Evolutionary conservation across 2,888 invertebrate species (phyloP).

Genomic region (Drosophila prostipennis): DNA sequence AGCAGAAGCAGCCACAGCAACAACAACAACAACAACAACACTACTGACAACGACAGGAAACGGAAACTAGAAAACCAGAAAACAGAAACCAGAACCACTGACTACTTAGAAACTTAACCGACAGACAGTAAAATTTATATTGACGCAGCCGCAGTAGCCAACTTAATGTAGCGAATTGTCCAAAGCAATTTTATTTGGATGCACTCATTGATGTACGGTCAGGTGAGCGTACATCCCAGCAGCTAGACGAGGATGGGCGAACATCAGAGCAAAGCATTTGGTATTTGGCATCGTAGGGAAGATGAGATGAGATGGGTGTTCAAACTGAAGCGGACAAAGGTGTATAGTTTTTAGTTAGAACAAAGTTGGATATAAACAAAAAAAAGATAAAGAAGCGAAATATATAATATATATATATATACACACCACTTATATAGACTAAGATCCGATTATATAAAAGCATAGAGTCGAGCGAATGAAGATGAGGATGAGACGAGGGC

Average conservation of each 20-base stretch:
- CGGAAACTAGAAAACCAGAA: neutral
- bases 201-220: conserved; percentile 17
- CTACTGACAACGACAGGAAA: conserved; percentile 8
- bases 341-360: conserved; percentile 77
- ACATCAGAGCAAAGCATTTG: conserved; percentile 33
- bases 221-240: conserved; percentile 15
- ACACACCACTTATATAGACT: conserved; percentile 42
- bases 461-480: conserved; percentile 10
- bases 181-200: conserved; percentile 34
- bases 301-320: conserved; percentile 22
- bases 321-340: conserved; percentile 47
- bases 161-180: conserved; percentile 53
- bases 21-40: conserved; percentile 31
- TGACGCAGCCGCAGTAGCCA: conserved; percentile 52
- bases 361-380: conserved; percentile 61
- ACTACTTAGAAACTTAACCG: conserved; percentile 8
- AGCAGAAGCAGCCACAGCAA: conserved; percentile 39
- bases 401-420: conserved; percentile 25
- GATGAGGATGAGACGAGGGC: neutral
- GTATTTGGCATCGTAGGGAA: conserved; percentile 27
- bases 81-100: neutral
- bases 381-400: conserved; percentile 9
- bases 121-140: conserved; percentile 17
- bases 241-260: neutral
- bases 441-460: conserved; percentile 17